These are phyloP conservation scores for Tenthredo scrophulariae DNA, from an alignment of 2,888 invertebrate genomes.

Conservation along the genomic window DNA sequence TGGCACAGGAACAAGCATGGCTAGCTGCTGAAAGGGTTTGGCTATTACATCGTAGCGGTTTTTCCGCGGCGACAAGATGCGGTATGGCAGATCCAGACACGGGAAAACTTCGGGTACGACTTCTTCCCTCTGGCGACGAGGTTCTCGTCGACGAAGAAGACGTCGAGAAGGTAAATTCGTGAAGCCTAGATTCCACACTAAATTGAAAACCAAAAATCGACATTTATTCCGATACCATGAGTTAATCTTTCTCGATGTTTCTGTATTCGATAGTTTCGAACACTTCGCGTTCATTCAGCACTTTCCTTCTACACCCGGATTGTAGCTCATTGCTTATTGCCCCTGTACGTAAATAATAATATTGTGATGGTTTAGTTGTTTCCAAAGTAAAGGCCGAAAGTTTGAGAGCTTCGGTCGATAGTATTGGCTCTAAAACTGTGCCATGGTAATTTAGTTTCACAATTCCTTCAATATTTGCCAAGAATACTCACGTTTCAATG, in stretches of 20 bases:
- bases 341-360: slow-evolving; percentile 12
- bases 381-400: not conserved
- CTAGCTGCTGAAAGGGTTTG: slow-evolving; percentile 90
- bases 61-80: slow-evolving; percentile 86
- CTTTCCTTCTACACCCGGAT: not conserved
- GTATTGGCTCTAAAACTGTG: not conserved
- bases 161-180: slow-evolving; percentile 88
- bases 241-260: not conserved
- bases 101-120: slow-evolving; percentile 86
- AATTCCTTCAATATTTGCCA: not conserved
- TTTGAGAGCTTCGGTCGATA: not conserved
- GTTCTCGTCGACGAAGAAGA: slow-evolving; percentile 97
- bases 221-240: not conserved
- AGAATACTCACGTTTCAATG: slow-evolving; percentile 24
- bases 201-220: slow-evolving; percentile 12
- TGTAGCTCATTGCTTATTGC: not conserved
- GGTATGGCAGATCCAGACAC: slow-evolving; percentile 78
- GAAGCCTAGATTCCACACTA: not conserved
- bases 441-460: not conserved
- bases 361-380: slow-evolving; percentile 31
- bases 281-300: not conserved
- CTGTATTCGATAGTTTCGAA: not conserved
- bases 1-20: slow-evolving; percentile 85
- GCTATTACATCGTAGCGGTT: slow-evolving; percentile 96
- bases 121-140: slow-evolving; percentile 90